phyloP scores from a whole-genome alignment of 2,113 vertebrate genomes.

The Gasterosteus nipponicus region DNA sequence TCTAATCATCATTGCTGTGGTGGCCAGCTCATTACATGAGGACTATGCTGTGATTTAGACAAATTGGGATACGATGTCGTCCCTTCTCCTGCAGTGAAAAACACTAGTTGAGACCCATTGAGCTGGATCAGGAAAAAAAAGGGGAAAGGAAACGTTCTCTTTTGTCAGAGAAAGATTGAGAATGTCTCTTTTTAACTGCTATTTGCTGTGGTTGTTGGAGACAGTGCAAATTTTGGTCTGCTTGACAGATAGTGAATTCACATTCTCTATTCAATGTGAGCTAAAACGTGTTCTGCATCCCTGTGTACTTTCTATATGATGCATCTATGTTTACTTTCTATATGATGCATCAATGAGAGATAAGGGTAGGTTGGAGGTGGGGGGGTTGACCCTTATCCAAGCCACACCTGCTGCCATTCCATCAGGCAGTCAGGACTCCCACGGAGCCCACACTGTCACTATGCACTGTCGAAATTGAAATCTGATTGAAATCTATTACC shows the following conservation, averaged over 20 bases:
- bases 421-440: no score
- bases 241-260: background rate
- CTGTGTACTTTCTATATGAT: no score
- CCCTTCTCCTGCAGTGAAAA: slow-evolving; percentile 57
- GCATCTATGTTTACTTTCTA: no score
- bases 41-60: slow-evolving; percentile 68
- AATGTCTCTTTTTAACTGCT: slow-evolving; percentile 10
- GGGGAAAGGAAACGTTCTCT: slow-evolving; percentile 13
- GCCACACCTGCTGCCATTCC: no score
- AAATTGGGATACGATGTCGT: slow-evolving; percentile 74
- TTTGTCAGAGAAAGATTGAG: slow-evolving; percentile 5
- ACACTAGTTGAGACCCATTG: slow-evolving; percentile 68
- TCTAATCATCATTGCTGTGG: slow-evolving; percentile 72
- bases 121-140: slow-evolving; percentile 62
- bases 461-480: no score
- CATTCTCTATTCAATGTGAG: background rate
- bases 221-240: background rate
- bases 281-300: background rate
- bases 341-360: no score
- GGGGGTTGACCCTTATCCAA: no score
- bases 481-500: no score
- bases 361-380: no score
- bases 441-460: no score
- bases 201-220: slow-evolving; percentile 2
- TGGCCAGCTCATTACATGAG: slow-evolving; percentile 50